phyloP scores from a whole-genome alignment of 2,888 invertebrate species.

The Lasioglossum pauxillum region DNA sequence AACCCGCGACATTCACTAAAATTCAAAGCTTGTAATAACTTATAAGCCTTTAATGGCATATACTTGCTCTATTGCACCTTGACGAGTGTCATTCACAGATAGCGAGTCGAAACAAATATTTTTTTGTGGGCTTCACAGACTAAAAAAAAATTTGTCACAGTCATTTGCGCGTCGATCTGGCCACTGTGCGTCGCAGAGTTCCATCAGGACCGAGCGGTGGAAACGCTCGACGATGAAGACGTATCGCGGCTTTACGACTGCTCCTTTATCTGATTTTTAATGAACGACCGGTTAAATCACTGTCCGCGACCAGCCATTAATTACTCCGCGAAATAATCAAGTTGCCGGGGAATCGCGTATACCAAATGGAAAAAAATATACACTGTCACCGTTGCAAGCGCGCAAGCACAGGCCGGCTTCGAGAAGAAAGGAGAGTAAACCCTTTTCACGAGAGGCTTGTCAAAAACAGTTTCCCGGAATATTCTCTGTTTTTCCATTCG shows the following conservation, averaged over 20 bases:
- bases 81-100: too few relatives aligned
- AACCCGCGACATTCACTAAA: too few relatives aligned
- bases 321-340: neutral
- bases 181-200: too few relatives aligned
- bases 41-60: too few relatives aligned
- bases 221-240: neutral
- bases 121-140: too few relatives aligned
- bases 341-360: neutral
- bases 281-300: neutral
- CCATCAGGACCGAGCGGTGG: neutral
- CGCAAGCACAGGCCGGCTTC: neutral
- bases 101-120: too few relatives aligned
- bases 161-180: too few relatives aligned
- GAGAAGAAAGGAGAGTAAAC: neutral
- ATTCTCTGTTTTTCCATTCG: slow-evolving; percentile 10
- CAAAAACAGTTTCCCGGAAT: neutral
- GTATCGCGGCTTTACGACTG: neutral
- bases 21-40: too few relatives aligned
- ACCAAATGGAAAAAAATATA: neutral
- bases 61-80: too few relatives aligned
- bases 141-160: too few relatives aligned
- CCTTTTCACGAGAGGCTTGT: slow-evolving; percentile 7
- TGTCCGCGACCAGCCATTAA: neutral
- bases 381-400: neutral
- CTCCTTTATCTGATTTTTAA: slow-evolving; percentile 1